Conservation (phyloP, 35 echinoderm and acorn worm genomes). For the Chiridota heheva region DNA sequence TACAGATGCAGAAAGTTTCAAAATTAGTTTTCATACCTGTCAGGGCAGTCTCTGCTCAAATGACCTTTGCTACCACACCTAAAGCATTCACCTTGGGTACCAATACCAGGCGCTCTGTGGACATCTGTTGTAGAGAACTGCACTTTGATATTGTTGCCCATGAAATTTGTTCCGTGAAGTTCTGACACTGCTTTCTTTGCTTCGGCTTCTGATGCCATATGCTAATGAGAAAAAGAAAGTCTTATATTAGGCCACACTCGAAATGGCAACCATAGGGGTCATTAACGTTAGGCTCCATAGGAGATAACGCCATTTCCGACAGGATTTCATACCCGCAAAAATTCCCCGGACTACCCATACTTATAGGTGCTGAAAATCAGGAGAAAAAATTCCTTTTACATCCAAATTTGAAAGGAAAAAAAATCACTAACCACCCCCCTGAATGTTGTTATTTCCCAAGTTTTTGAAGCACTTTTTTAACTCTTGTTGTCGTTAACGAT, state of each 20-base stretch:
- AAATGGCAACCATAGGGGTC: no score
- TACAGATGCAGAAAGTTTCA: no score
- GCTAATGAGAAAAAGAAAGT: slow-evolving; percentile 46
- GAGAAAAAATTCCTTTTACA: no score
- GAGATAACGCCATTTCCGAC: no score
- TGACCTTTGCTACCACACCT: slow-evolving; percentile 87
- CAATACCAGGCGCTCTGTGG: slow-evolving; percentile 86
- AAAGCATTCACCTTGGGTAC: slow-evolving; percentile 95
- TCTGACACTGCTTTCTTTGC: slow-evolving; percentile 71
- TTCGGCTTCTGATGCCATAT: slow-evolving; percentile 87
- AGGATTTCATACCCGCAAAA: neutral
- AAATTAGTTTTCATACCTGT: no score
- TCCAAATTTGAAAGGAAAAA: no score
- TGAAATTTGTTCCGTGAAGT: slow-evolving; percentile 54
- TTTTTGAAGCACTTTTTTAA: no score
- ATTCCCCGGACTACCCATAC: neutral
- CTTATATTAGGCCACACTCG: neutral
- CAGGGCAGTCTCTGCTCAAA: slow-evolving; percentile 82
- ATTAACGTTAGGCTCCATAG: no score
- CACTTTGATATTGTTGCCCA: slow-evolving; percentile 76
- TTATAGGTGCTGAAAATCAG: neutral
- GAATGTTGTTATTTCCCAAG: no score
- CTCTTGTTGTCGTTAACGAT: no score
- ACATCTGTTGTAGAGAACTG: slow-evolving; percentile 91
- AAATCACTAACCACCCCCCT: no score